These are phyloP conservation scores for Chrysotoxum bicinctum DNA, from an alignment of 2,888 invertebrate genomes.

Conservation along the genomic window DNA sequence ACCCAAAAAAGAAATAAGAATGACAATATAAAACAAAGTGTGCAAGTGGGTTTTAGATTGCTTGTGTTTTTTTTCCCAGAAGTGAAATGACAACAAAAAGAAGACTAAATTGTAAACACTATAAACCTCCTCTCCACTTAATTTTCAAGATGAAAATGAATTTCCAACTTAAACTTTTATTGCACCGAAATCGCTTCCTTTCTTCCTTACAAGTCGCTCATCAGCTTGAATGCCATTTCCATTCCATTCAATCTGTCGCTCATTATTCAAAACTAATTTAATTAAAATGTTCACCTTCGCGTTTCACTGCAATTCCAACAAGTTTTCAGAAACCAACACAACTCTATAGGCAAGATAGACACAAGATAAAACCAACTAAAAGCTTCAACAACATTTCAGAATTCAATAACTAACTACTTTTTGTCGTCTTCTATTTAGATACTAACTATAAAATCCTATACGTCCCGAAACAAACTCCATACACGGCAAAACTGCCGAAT, in stretches of 20 bases:
- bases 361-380: conserved; percentile 41
- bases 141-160: background rate
- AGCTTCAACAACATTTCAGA: conserved; percentile 43
- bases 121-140: background rate
- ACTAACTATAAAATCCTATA: background rate
- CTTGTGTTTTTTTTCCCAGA: background rate
- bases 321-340: background rate
- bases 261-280: conserved; percentile 28
- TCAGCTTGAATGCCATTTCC: background rate
- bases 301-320: conserved; percentile 12
- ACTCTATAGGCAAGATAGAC: conserved; percentile 19
- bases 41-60: background rate
- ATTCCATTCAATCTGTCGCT: conserved; percentile 21
- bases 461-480: background rate
- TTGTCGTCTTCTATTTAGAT: background rate
- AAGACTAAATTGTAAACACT: too few relatives aligned
- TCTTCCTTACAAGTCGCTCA: background rate
- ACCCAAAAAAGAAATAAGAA: background rate
- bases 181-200: background rate
- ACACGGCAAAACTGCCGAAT: background rate
- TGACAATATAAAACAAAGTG: background rate
- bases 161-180: background rate
- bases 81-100: background rate
- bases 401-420: conserved; percentile 41
- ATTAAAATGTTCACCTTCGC: conserved; percentile 50